Base-by-base conservation (phyloP, 64 coral and sea anemone species). In the Porites lutea region DNA sequence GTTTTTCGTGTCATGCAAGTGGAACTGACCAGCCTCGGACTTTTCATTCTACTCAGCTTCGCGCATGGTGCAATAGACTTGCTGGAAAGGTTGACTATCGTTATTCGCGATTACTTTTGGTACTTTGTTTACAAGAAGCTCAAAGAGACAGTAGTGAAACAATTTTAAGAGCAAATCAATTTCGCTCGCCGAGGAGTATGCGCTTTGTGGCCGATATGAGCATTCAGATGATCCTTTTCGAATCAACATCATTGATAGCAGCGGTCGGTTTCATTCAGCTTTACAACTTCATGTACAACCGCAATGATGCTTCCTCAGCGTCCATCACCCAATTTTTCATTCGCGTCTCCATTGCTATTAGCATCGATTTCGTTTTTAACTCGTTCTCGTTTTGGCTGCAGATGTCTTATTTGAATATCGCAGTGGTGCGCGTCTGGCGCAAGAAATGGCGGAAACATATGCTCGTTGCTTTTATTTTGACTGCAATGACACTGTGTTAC, bases 191-290 rank as follows among this genome's bases (percentile, higher is more conserved):
- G 22, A 69, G 91, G 59, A 96, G 90, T 79, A 92, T 86, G 53
- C 72, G 94, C 64, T 89, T 96, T 18, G 82, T 96, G 3, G 95
- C 95, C 22, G 95, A 93, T 68, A 75, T 96, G 15, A 93, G 95
- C 71, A 86, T 93, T 65, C 95, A 93, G 65, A 93, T 96, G 48
- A 86, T 90, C 55, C 72, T 96, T 45, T 64, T 79, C 20, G 95
- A 96, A 43, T 89, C 74, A 43, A 96, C 95, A 48, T 79, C 72
- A 13, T n/a, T 96, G 61, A 81, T 96, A n/a, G 85, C 87, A 18
- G 95, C 95, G 23, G 77, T 96, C 12, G 95, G 95, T 1, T 96
- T 80, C 48, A 86, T 90, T 45, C 86, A 93, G 22, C 59, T 96
- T 8, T 93, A 79, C 19, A 87, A 51, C 5, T 78, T 96, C 45